Evolutionary conservation across 2,113 vertebrate species (phyloP).

Genomic region (Gymnogyps californianus): DNA sequence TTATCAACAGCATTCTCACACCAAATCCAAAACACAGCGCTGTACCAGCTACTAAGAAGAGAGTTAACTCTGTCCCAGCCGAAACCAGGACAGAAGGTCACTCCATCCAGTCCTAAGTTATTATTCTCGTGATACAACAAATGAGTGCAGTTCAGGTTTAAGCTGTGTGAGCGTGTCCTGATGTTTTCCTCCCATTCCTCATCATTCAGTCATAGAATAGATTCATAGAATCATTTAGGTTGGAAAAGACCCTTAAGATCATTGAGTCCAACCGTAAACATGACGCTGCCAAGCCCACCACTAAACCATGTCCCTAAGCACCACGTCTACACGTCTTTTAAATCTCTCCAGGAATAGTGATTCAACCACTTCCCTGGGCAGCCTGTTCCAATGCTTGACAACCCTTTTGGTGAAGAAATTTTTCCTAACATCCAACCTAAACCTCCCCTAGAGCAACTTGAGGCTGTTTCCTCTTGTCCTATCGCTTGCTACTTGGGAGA

Average conservation of each 20-base stretch:
- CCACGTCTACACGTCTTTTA: background rate
- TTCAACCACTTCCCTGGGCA: background rate
- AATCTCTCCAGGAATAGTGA: background rate
- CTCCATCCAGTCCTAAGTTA: background rate
- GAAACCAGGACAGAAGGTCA: too few species aligned
- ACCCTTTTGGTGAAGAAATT: background rate
- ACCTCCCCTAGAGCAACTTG: background rate
- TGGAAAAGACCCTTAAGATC: background rate
- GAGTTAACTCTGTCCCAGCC: too few species aligned
- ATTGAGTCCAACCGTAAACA: accelerated
- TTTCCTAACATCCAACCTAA: background rate
- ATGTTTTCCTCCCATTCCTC: background rate
- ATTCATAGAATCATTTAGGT: background rate
- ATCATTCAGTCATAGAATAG: background rate
- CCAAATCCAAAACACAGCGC: too few species aligned
- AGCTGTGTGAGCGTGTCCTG: background rate
- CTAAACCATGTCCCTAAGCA: background rate
- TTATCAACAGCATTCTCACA: too few species aligned
- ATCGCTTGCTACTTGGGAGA: accelerated
- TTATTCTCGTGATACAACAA: background rate
- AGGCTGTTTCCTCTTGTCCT: background rate
- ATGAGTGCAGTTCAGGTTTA: background rate
- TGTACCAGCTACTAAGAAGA: too few species aligned
- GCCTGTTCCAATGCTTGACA: background rate
- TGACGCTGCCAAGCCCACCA: background rate